Percentiles rank a stretch among this genome's conserved stretches.
Evolutionary conservation across 2,888 invertebrate species (phyloP).

Genomic region (Acanthosepion lycidas): DNA sequence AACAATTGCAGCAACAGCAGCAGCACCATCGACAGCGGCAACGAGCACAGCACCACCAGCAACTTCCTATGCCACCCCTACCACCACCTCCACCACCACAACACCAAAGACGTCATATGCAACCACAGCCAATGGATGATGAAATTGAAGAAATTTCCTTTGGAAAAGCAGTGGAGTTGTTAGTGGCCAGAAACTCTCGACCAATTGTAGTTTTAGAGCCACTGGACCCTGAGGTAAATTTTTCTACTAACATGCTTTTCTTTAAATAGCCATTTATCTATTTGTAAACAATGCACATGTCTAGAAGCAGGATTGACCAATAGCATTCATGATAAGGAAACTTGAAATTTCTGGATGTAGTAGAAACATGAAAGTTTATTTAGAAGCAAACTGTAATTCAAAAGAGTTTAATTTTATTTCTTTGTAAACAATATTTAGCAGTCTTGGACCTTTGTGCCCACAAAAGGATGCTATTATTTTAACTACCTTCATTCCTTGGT

Average conservation of each 20-base stretch:
- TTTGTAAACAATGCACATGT: too few relatives aligned
- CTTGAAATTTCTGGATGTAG: not conserved
- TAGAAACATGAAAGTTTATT: not conserved
- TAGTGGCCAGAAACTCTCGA: slow-evolving; percentile 68
- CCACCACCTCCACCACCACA: slow-evolving; percentile 40
- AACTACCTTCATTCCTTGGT: too few relatives aligned
- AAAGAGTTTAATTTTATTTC: not conserved
- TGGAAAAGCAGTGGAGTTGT: slow-evolving; percentile 44
- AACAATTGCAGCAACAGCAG: slow-evolving; percentile 9
- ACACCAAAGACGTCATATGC: slow-evolving; percentile 44
- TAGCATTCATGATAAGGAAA: not conserved
- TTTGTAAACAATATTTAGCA: too few relatives aligned
- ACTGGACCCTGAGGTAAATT: slow-evolving; percentile 77
- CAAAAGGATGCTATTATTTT: too few relatives aligned
- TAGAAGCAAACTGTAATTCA: not conserved
- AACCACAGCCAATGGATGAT: slow-evolving; percentile 33
- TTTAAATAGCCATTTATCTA: too few relatives aligned
- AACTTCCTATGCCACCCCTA: slow-evolving; percentile 35
- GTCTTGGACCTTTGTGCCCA: too few relatives aligned
- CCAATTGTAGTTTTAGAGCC: slow-evolving; percentile 81
- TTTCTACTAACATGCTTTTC: not conserved
- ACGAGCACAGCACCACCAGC: slow-evolving; percentile 18
- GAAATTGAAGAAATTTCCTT: slow-evolving; percentile 46
- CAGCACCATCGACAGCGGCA: slow-evolving; percentile 39
- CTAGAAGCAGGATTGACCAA: too few relatives aligned